phyloP scores from a whole-genome alignment of 1,140 invertebrate species.

The Euwallacea fornicatus region DNA sequence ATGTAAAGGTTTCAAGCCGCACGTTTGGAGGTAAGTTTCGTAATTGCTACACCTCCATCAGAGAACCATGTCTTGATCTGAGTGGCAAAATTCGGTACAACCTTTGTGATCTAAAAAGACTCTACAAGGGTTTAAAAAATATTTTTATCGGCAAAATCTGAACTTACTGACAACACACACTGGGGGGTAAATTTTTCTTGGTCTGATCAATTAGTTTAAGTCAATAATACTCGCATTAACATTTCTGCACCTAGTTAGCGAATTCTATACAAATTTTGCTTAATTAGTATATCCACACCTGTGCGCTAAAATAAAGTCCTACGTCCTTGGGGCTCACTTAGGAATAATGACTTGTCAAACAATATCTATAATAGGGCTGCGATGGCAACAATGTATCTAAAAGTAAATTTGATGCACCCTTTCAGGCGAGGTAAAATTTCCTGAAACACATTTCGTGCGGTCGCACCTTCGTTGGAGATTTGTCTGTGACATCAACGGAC shows the following conservation, averaged over 20 bases:
- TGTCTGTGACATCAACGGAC: conserved; percentile 1
- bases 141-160: too few relatives aligned
- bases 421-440: conserved; percentile 21
- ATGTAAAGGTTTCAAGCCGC: conserved; percentile 42
- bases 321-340: neutral
- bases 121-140: too few relatives aligned
- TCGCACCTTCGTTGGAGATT: conserved; percentile 13
- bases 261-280: neutral
- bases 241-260: neutral
- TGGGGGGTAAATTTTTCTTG: too few relatives aligned
- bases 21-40: conserved; percentile 44
- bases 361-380: conserved; percentile 12
- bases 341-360: conserved; percentile 18
- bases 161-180: too few relatives aligned
- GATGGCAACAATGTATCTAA: conserved; percentile 7
- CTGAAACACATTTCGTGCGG: conserved; percentile 14
- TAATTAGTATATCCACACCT: neutral
- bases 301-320: neutral
- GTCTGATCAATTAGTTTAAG: too few relatives aligned
- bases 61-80: neutral
- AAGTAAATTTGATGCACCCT: conserved; percentile 24
- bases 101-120: neutral
- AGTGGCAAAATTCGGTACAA: neutral
- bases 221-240: too few relatives aligned
- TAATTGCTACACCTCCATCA: neutral